Evolutionary conservation across 2,888 invertebrate species (phyloP), one percentile per base, ranked within the genome.

Genomic region (Drosophila prostipennis): DNA sequence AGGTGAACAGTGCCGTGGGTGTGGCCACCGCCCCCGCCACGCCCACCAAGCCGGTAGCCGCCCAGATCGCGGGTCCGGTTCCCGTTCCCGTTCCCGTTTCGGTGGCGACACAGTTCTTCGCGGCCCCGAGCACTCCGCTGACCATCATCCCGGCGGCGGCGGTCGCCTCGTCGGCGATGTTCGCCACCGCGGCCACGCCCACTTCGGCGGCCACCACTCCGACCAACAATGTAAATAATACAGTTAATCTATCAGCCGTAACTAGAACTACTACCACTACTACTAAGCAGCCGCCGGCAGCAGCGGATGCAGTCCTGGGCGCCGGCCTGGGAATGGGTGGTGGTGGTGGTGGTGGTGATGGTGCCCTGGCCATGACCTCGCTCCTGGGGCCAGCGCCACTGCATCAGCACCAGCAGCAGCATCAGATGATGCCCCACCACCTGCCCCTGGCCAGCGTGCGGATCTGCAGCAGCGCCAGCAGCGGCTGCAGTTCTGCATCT

Each of bases 401-500:
- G 23, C 49, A n/a, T n/a, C n/a, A n/a, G n/a, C n/a, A n/a, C n/a
- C n/a, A n/a, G n/a, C n/a, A n/a, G n/a, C n/a, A n/a, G n/a, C n/a
- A n/a, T n/a, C n/a, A 42, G 54, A 48, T 69, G 4, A 19, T 11
- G 39, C 72, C 48, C 51, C 59, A 49, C 55, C 49, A 48, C 46
- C 49, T 59, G 43, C 56, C 53, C 7, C 64, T 40, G 61, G 46
- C 19, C 23, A 73, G 79, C 78, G 74, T 70, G 78, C 78, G 57
- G 79, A 79, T 78, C 78, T 80, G 81, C 89, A 84, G 82, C 85
- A 86, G 86, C 70, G 80, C 85, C 83, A 88, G 87, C 82, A 90
- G 90, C 90, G 91, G 90, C 82, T 91, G 90, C 90, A 91, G 91
- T 90, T 91, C 91, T 91, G 90, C 91, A 89, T 91, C 92, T 90